Conservation (phyloP, 2,888 invertebrate genomes). For the Rhaphigaster nebulosa region DNA sequence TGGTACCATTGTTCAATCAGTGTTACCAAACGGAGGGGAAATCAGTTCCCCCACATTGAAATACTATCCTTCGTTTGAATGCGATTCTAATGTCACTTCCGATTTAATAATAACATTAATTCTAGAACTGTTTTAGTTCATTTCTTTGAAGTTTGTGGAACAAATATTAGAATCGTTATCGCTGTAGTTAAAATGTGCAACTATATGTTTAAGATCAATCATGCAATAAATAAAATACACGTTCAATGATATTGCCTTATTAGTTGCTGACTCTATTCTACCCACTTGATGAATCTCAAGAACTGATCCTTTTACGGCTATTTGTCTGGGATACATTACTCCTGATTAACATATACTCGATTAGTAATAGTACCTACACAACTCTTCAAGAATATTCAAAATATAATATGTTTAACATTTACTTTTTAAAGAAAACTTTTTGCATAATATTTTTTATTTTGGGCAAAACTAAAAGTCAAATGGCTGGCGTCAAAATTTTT, state of each 20-base stretch:
- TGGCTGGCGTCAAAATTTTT: neutral
- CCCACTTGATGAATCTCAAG: neutral
- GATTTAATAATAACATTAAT: neutral
- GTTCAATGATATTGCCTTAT: neutral
- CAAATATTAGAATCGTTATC: too few relatives aligned
- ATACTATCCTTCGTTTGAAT: neutral
- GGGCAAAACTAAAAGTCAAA: too few relatives aligned
- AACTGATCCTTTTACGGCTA: neutral
- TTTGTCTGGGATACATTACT: neutral
- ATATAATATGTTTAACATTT: too few relatives aligned
- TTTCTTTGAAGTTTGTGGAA: neutral
- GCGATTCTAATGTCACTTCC: neutral
- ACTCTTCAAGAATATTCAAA: too few relatives aligned
- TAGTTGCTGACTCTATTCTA: neutral
- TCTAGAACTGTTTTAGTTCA: neutral
- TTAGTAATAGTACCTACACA: too few relatives aligned
- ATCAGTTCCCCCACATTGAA: neutral
- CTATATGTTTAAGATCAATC: neutral
- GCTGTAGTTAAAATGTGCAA: too few relatives aligned
- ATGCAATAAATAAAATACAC: neutral
- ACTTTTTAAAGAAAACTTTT: too few relatives aligned
- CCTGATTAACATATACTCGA: too few relatives aligned
- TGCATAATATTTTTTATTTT: too few relatives aligned
- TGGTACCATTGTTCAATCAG: constrained; percentile 26
- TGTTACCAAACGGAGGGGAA: neutral